A percentile compares a stretch with the other conserved stretches of the same genome.
phyloP scores from a whole-genome alignment of 2,113 vertebrate species.

The Greenwoodochromis staneri region DNA sequence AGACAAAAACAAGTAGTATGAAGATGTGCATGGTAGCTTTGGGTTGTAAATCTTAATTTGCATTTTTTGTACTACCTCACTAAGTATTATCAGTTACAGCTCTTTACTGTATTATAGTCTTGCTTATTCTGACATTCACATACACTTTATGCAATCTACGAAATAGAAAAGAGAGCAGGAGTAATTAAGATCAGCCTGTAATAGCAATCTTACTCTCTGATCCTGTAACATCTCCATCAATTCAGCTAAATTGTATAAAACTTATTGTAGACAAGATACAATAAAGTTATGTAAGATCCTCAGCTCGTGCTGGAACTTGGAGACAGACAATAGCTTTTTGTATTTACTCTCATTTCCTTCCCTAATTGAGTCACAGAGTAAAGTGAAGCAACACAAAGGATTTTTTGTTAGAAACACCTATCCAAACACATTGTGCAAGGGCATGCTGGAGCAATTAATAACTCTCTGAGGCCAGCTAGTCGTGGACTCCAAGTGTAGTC shows the following conservation, averaged over 20 bases:
- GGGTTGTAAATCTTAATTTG: neutral
- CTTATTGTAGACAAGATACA: slow-evolving; percentile 56
- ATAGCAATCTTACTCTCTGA: neutral
- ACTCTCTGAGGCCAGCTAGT: slow-evolving; percentile 46
- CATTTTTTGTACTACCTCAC: neutral
- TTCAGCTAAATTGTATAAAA: slow-evolving; percentile 5
- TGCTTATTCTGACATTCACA: neutral
- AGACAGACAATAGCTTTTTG: slow-evolving; percentile 74
- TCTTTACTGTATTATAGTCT: neutral
- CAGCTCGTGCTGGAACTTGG: slow-evolving; percentile 28
- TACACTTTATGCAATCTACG: neutral
- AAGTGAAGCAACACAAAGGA: slow-evolving; percentile 73
- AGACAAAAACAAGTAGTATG: neutral
- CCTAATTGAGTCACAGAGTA: slow-evolving; percentile 77
- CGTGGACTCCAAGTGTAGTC: slow-evolving; percentile 36
- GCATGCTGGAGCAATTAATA: slow-evolving; percentile 71
- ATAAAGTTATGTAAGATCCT: slow-evolving; percentile 58
- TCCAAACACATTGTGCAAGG: slow-evolving; percentile 77
- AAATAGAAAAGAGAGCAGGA: neutral
- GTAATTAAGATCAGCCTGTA: neutral
- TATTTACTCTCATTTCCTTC: slow-evolving; percentile 80
- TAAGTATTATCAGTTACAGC: neutral
- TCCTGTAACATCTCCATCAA: neutral
- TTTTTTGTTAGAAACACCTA: slow-evolving; percentile 76
- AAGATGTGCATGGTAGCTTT: neutral